phyloP scores from a whole-genome alignment of 2,888 invertebrate genomes.

The Brachycybe producta region DNA sequence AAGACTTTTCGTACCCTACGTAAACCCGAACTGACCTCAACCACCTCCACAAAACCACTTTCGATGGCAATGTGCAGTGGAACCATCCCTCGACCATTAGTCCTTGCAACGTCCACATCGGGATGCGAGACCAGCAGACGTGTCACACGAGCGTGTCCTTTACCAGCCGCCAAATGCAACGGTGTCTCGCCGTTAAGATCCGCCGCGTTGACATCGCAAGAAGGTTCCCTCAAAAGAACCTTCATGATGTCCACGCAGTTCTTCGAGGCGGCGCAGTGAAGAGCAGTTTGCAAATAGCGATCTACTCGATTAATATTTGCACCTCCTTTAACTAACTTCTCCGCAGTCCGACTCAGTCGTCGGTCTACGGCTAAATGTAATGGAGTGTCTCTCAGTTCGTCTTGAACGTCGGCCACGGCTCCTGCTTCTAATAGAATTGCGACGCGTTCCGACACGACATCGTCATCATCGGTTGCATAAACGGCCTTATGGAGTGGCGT shows the following conservation, averaged over 20 bases:
- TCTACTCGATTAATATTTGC: constrained; percentile 20
- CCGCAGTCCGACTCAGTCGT: constrained; percentile 14
- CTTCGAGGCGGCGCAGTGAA: constrained; percentile 27
- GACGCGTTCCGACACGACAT: constrained; percentile 17
- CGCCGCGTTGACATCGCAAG: constrained; percentile 22
- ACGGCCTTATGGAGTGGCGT: constrained; percentile 21
- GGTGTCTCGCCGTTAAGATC: constrained; percentile 23
- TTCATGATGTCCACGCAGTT: constrained; percentile 21
- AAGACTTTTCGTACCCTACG: too few species aligned
- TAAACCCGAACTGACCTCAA: constrained; percentile 12
- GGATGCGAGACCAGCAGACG: constrained; percentile 12
- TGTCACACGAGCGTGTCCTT: constrained; percentile 20
- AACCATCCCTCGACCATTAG: constrained; percentile 18
- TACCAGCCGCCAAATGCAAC: constrained; percentile 23
- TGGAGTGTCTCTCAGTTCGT: constrained; percentile 21
- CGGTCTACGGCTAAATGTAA: constrained; percentile 21
- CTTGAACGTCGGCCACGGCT: constrained; percentile 20
- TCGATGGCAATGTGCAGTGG: constrained; percentile 22
- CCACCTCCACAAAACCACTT: constrained; percentile 22
- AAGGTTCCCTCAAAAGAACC: constrained; percentile 21
- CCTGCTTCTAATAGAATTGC: constrained; percentile 19
- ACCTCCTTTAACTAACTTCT: constrained; percentile 17
- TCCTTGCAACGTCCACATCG: constrained; percentile 15
- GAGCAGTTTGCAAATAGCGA: constrained; percentile 22
- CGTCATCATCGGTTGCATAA: constrained; percentile 7